phyloP scores from a whole-genome alignment of 1,140 invertebrate genomes.

The Archegozetes longisetosus region DNA sequence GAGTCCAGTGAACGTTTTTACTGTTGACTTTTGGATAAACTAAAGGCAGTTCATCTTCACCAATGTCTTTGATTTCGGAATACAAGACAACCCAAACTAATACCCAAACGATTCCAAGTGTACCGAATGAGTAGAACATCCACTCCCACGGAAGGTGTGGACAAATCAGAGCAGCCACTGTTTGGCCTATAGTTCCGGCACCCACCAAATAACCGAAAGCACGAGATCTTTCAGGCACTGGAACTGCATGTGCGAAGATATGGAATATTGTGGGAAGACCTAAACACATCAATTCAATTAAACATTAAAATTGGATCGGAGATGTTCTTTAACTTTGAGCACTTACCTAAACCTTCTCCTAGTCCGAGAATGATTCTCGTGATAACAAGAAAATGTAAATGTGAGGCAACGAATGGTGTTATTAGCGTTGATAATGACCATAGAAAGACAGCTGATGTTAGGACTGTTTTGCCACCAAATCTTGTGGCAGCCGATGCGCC shows the following conservation, averaged over 20 bases:
- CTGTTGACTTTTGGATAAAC: constrained; percentile 43
- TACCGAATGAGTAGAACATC: constrained; percentile 55
- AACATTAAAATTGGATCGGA: constrained; percentile 9
- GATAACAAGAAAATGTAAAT: constrained; percentile 42
- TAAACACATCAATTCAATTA: constrained; percentile 24
- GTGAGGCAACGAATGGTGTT: constrained; percentile 49
- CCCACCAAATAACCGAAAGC: constrained; percentile 60
- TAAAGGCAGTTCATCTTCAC: constrained; percentile 46
- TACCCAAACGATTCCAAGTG: constrained; percentile 51
- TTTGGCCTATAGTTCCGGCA: constrained; percentile 56
- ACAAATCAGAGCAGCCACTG: constrained; percentile 50
- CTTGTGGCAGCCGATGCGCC: constrained; percentile 51
- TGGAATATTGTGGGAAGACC: constrained; percentile 63
- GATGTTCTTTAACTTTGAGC: not conserved
- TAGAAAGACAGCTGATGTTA: constrained; percentile 50
- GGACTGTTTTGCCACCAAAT: constrained; percentile 52
- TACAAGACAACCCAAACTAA: constrained; percentile 48
- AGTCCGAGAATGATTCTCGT: constrained; percentile 50
- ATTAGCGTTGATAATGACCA: constrained; percentile 59
- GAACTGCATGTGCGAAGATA: constrained; percentile 54
- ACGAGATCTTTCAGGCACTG: constrained; percentile 51
- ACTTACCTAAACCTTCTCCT: constrained; percentile 54
- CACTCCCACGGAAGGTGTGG: constrained; percentile 48
- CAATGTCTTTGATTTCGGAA: constrained; percentile 30
- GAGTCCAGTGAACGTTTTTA: constrained; percentile 40